Evolutionary conservation across 30 jellyfish, hydroid and myxozoan species (phyloP).

Genomic region (Aurelia aurita): DNA sequence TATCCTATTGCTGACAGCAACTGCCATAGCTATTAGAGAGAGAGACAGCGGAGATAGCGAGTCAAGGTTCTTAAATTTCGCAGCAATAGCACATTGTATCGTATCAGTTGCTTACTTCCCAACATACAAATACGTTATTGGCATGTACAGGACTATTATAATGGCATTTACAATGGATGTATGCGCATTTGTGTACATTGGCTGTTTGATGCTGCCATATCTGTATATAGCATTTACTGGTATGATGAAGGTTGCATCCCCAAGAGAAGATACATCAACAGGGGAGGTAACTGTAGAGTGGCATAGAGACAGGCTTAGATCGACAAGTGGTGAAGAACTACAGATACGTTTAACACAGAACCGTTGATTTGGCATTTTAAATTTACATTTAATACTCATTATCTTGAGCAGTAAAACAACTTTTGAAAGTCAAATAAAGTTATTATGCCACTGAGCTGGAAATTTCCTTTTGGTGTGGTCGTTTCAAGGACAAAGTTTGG

Average conservation of each 20-base stretch:
- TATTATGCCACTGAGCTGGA: too few relatives aligned
- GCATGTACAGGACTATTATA: slow-evolving; percentile 69
- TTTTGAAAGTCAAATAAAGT: too few relatives aligned
- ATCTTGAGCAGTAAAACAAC: too few relatives aligned
- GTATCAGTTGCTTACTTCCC: slow-evolving; percentile 72
- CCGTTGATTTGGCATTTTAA: too few relatives aligned
- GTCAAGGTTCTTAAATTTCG: slow-evolving; percentile 60
- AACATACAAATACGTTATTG: slow-evolving; percentile 70
- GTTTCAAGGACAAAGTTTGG: too few relatives aligned
- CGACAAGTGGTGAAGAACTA: too few relatives aligned
- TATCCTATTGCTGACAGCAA: slow-evolving; percentile 38
- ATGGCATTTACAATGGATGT: slow-evolving; percentile 73
- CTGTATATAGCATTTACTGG: slow-evolving; percentile 42
- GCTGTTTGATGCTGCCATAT: slow-evolving; percentile 75
- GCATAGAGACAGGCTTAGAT: too few relatives aligned
- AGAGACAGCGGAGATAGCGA: slow-evolving; percentile 12
- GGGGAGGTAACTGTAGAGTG: too few relatives aligned
- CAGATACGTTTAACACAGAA: too few relatives aligned
- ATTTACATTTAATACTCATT: too few relatives aligned
- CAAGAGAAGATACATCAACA: slow-evolving; percentile 31
- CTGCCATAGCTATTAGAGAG: slow-evolving; percentile 66
- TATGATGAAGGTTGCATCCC: slow-evolving; percentile 31
- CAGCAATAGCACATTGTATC: slow-evolving; percentile 79
- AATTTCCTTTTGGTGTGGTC: too few relatives aligned
- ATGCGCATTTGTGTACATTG: slow-evolving; percentile 74